phyloP scores from a whole-genome alignment of 1,140 invertebrate genomes.

The Liolophura sinensis region DNA sequence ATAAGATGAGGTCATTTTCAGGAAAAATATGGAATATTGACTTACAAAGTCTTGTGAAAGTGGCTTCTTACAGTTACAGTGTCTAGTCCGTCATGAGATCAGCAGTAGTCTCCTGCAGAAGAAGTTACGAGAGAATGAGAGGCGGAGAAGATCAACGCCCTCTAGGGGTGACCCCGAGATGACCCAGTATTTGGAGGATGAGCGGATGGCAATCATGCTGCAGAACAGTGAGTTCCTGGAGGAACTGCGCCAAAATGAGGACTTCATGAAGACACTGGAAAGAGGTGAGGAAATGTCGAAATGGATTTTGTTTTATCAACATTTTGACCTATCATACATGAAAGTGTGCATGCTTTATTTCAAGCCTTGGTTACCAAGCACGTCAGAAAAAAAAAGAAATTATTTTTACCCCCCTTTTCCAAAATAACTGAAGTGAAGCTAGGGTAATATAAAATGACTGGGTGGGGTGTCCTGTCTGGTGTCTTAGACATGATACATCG shows the following conservation, averaged over 20 bases:
- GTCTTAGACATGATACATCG: too few relatives aligned
- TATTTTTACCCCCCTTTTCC: neutral
- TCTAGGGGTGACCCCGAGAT: slow-evolving; percentile 60
- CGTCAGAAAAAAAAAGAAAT: neutral
- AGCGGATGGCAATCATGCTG: slow-evolving; percentile 79
- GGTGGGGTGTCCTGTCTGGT: too few relatives aligned
- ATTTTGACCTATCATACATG: neutral
- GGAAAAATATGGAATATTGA: too few relatives aligned
- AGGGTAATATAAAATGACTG: too few relatives aligned
- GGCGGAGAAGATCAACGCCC: slow-evolving; percentile 42
- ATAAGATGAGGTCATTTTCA: too few relatives aligned
- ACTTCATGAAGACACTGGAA: slow-evolving; percentile 85
- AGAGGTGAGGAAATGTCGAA: slow-evolving; percentile 35
- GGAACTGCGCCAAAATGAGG: slow-evolving; percentile 83
- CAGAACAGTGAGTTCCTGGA: slow-evolving; percentile 93
- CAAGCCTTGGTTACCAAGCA: neutral
- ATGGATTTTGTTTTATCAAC: neutral
- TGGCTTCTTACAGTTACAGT: too few relatives aligned
- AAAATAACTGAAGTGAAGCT: too few relatives aligned
- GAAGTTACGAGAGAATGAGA: slow-evolving; percentile 60
- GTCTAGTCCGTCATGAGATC: slow-evolving; percentile 38
- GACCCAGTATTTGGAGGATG: slow-evolving; percentile 64
- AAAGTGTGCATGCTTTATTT: neutral
- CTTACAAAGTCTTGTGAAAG: too few relatives aligned
- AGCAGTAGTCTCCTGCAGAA: slow-evolving; percentile 57